Evolutionary conservation across 2,797 vertebrate genomes (phyloP), one percentile per base, ranked within the genome.

Genomic region (Chelmon rostratus): DNA sequence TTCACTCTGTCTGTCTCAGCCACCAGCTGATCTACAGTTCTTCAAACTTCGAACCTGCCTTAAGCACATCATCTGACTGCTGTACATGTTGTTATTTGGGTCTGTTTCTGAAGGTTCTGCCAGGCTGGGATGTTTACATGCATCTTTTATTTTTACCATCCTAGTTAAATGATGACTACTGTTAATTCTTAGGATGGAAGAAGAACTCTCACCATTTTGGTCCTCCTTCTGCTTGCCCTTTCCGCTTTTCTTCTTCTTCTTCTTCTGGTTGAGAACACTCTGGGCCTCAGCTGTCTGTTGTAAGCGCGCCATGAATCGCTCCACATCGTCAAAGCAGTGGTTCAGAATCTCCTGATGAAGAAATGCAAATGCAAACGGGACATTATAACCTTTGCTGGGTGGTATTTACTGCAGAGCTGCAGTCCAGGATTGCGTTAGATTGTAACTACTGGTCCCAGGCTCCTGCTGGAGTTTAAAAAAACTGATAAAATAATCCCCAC

Each of bases 271-370:
- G 59, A 97, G 89, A 40, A 96, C 63, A 15, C 86, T 91, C 79
- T 94, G 93, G 4, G 96, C 96, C 69, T 97, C 96, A 0, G 96
- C 96, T 0, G 93, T 88, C 83, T 96, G 96, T 91, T 98, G 96
- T 78, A 98, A 90, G 35, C 92, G 94, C 0, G 73, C 68, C 86
- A 98, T 96, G 53, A 98, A 95, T 5, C 68, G 77, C 89, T 97
- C 97, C 57, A 97, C 87, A 13, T 97, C 97, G 1, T 96, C 96
- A 67, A 97, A 96, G 74, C 97, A 95, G 89, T 96, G 97, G 89
- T 98, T 98, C 83, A 98, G 79, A 68, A 97, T 92, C 67, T 96
- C 95, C 97, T 98, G 79, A 40, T 9, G 35, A 54, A 63, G 5
- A 78, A 56, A 78, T 7, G 2, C 0, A n/a, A n/a, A n/a, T n/a